Evolutionary conservation across 2,888 invertebrate genomes (phyloP).

Genomic region (Drosophila meridiana): DNA sequence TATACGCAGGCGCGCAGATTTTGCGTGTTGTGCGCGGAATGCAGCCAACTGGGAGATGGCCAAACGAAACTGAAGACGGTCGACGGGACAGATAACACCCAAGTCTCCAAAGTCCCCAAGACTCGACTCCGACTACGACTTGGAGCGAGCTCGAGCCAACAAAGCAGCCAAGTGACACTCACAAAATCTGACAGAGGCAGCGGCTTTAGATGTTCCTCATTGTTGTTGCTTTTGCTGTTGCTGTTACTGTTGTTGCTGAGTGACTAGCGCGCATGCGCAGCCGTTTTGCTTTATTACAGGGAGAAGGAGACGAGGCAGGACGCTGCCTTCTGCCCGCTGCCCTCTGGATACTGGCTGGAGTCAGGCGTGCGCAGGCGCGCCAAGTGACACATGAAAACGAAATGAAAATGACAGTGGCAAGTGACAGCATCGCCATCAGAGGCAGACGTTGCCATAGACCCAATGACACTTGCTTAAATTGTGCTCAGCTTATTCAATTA

Average conservation of each 20-base stretch:
- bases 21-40: slow-evolving; percentile 73
- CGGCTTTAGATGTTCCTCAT: slow-evolving; percentile 52
- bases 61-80: slow-evolving; percentile 76
- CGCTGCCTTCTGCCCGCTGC: neutral
- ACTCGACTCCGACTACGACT: slow-evolving; percentile 27
- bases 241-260: slow-evolving; percentile 57
- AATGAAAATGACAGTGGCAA: slow-evolving; percentile 77
- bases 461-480: slow-evolving; percentile 32
- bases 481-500: slow-evolving; percentile 4
- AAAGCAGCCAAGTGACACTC: slow-evolving; percentile 77
- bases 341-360: neutral
- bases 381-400: slow-evolving; percentile 80
- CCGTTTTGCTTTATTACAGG: slow-evolving; percentile 71
- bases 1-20: slow-evolving; percentile 84
- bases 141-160: slow-evolving; percentile 31
- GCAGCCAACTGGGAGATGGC: slow-evolving; percentile 39
- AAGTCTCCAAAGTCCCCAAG: slow-evolving; percentile 41
- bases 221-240: slow-evolving; percentile 36
- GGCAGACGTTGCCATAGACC: slow-evolving; percentile 36
- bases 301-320: slow-evolving; percentile 21
- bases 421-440: slow-evolving; percentile 72
- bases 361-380: slow-evolving; percentile 57
- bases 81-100: slow-evolving; percentile 75
- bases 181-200: slow-evolving; percentile 79
- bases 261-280: slow-evolving; percentile 67